Base-by-base conservation (phyloP, 2,797 vertebrate genomes). In the Darevskia nairensis region DNA sequence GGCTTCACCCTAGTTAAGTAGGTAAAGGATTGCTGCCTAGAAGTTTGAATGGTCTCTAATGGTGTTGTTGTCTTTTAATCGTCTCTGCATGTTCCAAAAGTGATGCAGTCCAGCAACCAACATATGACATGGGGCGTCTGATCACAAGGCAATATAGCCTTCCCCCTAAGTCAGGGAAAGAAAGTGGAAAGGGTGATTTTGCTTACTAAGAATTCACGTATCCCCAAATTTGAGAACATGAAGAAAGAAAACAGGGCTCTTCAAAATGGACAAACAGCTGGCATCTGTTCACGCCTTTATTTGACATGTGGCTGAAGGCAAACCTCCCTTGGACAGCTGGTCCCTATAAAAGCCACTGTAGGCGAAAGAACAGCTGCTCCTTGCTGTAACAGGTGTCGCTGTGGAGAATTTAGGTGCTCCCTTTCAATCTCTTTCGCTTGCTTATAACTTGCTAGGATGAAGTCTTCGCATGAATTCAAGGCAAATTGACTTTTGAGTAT, bases 281-380 rank as follows among this genome's bases (percentile, higher is more conserved):
- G 68, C 32, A 39, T 80, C 25, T 80, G 69, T 68, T 86, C 29
- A 41, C 35, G 29, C 27, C 35, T 19, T 35, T 39, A 15, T 27
- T 32, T 82, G 71, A 44, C 80, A 66, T 27, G 39, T 32, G 29
- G 7, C 19, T 74, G 46, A 46, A 74, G 69, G 32, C 39, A 8
- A 50, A 29, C 59, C 35, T 81, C 21, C 55, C 11, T 55, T 88
- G 41, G 71, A 68, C 80, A 88, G 80, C 61, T 88, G 80, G 41
- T 83, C n/a, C 72, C 72, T 76, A 76, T 74, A 66, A 66, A 46
- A 76, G 55, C 13, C 5, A 50, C 29, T 64, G 55, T 44, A 87
- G 29, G 71, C 19, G 44, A 87, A 21, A 29, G 21, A 68, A 82
- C 39, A 66, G 86, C 71, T 82, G 55, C 19, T 80, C 13, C 59